Evolutionary conservation across 2,888 invertebrate species (phyloP), one percentile per base, ranked within the genome.

Genomic region (Catocala nupta): DNA sequence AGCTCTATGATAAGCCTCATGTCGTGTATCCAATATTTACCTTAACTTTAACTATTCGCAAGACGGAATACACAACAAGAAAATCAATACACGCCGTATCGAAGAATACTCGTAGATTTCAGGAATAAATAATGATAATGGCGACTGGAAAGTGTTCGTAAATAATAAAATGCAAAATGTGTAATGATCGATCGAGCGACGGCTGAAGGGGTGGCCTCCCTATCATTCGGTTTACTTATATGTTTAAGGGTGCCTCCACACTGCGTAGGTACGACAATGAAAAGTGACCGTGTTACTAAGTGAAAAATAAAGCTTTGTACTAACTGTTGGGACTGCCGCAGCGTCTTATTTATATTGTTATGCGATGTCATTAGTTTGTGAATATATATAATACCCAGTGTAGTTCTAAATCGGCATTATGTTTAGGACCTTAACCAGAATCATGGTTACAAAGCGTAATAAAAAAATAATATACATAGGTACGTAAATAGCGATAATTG

Each of bases 111-210:
- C 53, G 59, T 62, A 42, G 59, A 73, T 54, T 58, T 63, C 55
- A 51, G 25, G 36, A 53, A 66, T 73, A 72, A 60, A 75, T 65
- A 69, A 68, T 54, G 56, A 48, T 65, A 62, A 62, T 52, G 58
- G 48, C 58, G 45, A 63, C 60, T 60, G 57, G 50, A 55, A 77
- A 71, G 67, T 70, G 65, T 56, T 58, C 67, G 73, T 76, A 72
- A 75, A 76, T 76, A 78, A 75, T 75, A 69, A 71, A 75, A 78
- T 72, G 72, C 67, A 63, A 68, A 78, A 76, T 78, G 63, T 78
- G 75, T 63, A 63, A 78, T 76, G 78, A 76, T 76, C 72, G 75
- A 78, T 70, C 48, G 68, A 44, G 45, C 52, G n/a, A 12, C 45
- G 47, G 45, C 55, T 50, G 16, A 25, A 13, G 45, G 58, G 63